Conservation (phyloP, 2,797 vertebrate genomes). For the Mus minutoides region DNA sequence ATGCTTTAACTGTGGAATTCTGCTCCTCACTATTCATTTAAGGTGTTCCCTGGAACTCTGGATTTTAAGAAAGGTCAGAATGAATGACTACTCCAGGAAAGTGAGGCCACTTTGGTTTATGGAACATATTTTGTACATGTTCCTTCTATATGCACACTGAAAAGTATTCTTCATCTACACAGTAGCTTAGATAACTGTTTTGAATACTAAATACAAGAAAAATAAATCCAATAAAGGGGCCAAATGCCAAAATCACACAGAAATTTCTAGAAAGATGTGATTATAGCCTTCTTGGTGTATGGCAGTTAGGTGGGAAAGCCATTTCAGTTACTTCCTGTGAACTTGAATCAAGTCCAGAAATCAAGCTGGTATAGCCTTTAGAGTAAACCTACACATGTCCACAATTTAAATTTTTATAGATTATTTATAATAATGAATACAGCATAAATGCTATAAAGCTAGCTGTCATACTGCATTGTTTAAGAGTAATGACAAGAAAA, state of each 20-base stretch:
- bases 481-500: neutral
- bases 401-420: neutral
- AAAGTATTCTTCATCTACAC: neutral
- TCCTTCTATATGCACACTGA: neutral
- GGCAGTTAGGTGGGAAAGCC: no score
- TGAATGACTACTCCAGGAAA: neutral
- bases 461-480: no score
- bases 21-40: neutral
- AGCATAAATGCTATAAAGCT: neutral
- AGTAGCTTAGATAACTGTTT: neutral
- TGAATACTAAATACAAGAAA: neutral
- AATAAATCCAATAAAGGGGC: neutral
- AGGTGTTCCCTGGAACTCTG: neutral
- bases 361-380: neutral
- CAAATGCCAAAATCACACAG: neutral
- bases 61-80: neutral
- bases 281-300: neutral
- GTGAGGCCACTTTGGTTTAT: neutral
- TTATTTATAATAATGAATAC: neutral
- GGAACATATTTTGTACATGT: neutral
- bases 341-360: neutral
- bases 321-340: neutral
- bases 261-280: slow-evolving; percentile 35
- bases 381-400: neutral
- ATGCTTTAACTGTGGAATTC: neutral